Evolutionary conservation across 2,113 vertebrate species (phyloP), one percentile per base, ranked within the genome.

Genomic region (Solea senegalensis): DNA sequence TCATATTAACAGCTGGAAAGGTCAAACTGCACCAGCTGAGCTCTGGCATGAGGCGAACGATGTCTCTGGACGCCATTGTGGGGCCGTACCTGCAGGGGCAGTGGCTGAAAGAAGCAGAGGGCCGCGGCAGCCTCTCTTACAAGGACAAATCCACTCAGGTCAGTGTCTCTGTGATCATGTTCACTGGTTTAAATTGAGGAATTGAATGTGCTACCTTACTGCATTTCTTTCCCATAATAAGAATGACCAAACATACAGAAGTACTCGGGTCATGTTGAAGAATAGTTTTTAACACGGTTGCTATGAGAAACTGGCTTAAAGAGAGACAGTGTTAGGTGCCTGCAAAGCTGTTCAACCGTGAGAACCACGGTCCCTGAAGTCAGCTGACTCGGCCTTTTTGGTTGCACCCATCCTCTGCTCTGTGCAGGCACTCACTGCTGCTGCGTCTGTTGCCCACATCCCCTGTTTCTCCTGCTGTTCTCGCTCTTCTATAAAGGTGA

Each of bases 61-160:
- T 94, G 57, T 96, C 96, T 2, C 88, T 96, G 3, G 96, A 97
- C 52, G 93, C 95, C 87, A 86, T 97, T 74, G 89, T 96, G 59
- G 95, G 94, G 49, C 95, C 95, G 0, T 97, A 97, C 87, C 94
- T 97, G 78, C 83, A 95, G 85, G 96, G 96, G 53, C 96, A 97
- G 81, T 97, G 96, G 96, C 96, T 95, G 0, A 93, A 95, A 80
- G 95, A 97, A 15, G 66, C 87, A 0, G 94, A 96, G 40, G 91
- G 86, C 78, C 77, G 63, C n/a, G 84, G 85, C 69, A 50, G 89
- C 65, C 53, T 58, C 8, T 93, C 90, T 74, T 84, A 86, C 86
- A 94, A 93, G 75, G 95, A 97, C 93, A 95, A 96, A 85, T 94
- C 95, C 43, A 97, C 96, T 45, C 96, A 97, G 96, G 96, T 97